Evolutionary conservation across 1,140 invertebrate genomes (phyloP).

Genomic region (Drosophila cardini): DNA sequence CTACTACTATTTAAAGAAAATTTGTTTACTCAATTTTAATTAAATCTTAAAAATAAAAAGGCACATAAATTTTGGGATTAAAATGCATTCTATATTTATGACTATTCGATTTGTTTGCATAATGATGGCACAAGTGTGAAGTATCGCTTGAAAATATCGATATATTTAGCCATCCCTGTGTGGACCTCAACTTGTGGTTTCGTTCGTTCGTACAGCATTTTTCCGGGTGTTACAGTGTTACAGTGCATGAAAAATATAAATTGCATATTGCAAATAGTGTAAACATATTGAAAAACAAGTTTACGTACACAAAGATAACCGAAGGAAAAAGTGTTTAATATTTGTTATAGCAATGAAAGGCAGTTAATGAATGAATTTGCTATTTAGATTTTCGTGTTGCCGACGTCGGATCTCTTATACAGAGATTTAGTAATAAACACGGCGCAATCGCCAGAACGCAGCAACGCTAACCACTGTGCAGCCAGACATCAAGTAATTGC

Average conservation of each 20-base stretch:
- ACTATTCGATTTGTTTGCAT: slow-evolving; percentile 1
- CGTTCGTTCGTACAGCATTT: slow-evolving; percentile 67
- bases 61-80: too few species aligned
- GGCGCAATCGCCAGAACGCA: slow-evolving; percentile 39
- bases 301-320: slow-evolving; percentile 20
- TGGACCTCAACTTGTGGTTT: slow-evolving; percentile 53
- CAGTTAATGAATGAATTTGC: slow-evolving; percentile 53
- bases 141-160: slow-evolving; percentile 26
- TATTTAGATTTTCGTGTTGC: slow-evolving; percentile 55
- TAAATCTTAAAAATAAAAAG: too few species aligned
- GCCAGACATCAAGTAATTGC: slow-evolving; percentile 55
- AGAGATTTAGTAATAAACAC: slow-evolving; percentile 48
- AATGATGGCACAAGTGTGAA: background rate
- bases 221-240: slow-evolving; percentile 75
- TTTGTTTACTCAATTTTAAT: too few species aligned
- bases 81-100: too few species aligned
- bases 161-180: slow-evolving; percentile 44
- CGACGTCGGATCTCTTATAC: slow-evolving; percentile 53
- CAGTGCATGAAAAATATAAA: slow-evolving; percentile 71
- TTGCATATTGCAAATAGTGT: slow-evolving; percentile 63
- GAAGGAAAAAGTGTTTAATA: slow-evolving; percentile 20
- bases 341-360: slow-evolving; percentile 58
- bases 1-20: too few species aligned
- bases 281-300: slow-evolving; percentile 46
- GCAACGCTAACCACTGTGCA: slow-evolving; percentile 49